Conservation (phyloP, 2,888 invertebrate genomes). For the Eupithecia inturbata region DNA sequence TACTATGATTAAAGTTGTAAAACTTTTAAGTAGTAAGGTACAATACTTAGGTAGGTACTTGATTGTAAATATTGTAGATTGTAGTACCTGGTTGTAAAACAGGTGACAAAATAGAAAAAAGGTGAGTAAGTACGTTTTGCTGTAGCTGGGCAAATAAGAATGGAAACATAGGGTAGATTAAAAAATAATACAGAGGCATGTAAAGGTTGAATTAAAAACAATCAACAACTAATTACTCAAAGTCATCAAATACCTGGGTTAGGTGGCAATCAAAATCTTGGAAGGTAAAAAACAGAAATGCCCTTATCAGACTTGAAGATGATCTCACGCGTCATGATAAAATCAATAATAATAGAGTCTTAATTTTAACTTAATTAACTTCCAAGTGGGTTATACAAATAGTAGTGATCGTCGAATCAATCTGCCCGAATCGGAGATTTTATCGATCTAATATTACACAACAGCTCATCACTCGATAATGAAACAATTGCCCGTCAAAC, state of each 20-base stretch:
- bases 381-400: slow-evolving; percentile 61
- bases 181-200: neutral
- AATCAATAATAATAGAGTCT: slow-evolving; percentile 23
- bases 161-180: neutral
- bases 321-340: slow-evolving; percentile 22
- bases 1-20: neutral
- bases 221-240: neutral
- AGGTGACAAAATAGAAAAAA: neutral
- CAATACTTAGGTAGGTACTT: too few relatives aligned
- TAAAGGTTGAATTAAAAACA: neutral
- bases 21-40: too few relatives aligned
- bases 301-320: slow-evolving; percentile 9
- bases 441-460: slow-evolving; percentile 76
- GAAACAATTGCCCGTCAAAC: slow-evolving; percentile 70
- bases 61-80: too few relatives aligned
- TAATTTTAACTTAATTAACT: slow-evolving; percentile 64
- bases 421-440: slow-evolving; percentile 61
- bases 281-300: slow-evolving; percentile 2
- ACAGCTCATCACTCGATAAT: slow-evolving; percentile 64
- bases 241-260: neutral
- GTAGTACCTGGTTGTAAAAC: too few relatives aligned
- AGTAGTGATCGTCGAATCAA: slow-evolving; percentile 64
- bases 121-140: neutral
- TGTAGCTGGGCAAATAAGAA: neutral
- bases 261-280: neutral